Base-by-base conservation (phyloP, 1,140 invertebrate genomes). In the Phortica variegata region DNA sequence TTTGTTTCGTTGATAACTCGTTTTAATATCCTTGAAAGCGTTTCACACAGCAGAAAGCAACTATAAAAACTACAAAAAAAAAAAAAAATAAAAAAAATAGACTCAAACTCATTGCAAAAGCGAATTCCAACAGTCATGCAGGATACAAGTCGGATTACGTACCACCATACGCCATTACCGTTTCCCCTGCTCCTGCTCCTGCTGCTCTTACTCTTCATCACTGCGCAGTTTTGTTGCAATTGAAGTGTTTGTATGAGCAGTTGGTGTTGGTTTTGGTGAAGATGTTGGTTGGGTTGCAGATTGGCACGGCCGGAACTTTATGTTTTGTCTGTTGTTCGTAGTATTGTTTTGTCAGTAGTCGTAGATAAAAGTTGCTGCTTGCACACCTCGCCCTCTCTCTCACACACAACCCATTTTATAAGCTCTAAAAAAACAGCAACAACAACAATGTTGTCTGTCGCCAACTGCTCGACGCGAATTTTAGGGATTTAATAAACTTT, bases 401-500 rank as follows among this genome's bases (percentile, higher is more conserved):
- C 15, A 23, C 3, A 23, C 19, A 43, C 26, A 29, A 29, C 26
- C 6, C 12, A 12, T 29, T 12, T 29, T 29, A 12, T 29, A 12
- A 7, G 6, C 26, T 6, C 6, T 6, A 29, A 29, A 6, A 12
- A 12, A 44, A 49, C 26, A 49, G 23, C 46, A 42, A 42, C 54
- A 54, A 47, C 56, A 57, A 57, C 23, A 46, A 51, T 40, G 43
- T 58, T 57, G 44, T 57, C 41, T 16, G 32, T 41, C 40, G 18
- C 12, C 18, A 13, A 36, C 3, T 38, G 47, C 29, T 49, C 37
- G 31, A 43, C 47, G 43, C 13, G 33, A 34, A n/a, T 34, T 20
- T 32, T 16, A 36, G 51, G 31, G 43, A 58, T 52, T 61, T 61
- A 61, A 62, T 61, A 55, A 61, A 61, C 52, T 61, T 61, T 52